Evolutionary conservation across 30 jellyfish, hydroid and myxozoan species (phyloP), one percentile per base, ranked within the genome.

Genomic region (Cassiopea xamachana): DNA sequence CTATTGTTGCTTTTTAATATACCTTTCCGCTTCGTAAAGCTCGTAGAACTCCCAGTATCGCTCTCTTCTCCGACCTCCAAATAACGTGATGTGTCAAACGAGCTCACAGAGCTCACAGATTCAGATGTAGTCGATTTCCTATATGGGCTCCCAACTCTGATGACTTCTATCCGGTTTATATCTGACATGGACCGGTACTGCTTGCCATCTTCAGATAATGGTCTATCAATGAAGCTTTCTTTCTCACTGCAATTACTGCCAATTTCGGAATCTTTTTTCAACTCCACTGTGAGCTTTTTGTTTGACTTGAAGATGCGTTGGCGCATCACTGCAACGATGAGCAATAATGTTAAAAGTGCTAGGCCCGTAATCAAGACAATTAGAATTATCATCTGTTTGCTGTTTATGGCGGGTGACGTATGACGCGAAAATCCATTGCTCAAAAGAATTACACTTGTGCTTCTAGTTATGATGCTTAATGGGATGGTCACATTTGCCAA

Each of bases 51-150:
- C 9, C 90, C 97, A 14, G 89, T 73, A 55, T 90, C 97, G 46
- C 97, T 90, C 84, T 90, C 97, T 7, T 83, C 97, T 7, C 87
- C 92, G 14, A 82, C 92, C 43, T 90, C 97, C 71, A 90, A 77
- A 61, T 90, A 90, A 10, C 97, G 17, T 12, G 97, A 90, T 7
- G 92, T 67, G 60, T 90, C 97, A 50, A 87, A 87, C 61, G 97
- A 82, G 73, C 80, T 82, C 44, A 81, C 83, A 18, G 97, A 90
- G 82, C 89, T 72, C 19, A 45, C 97, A 2, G 91, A 79, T 46
- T 82, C 90, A 46, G 92, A 79, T 39, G 92, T 81, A n/a, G 92
- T 70, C n/a, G 90, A 77, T 19, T 90, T 79, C 19, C 97, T 45
- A 55, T 6, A 90, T 5, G 91, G 89, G 69, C 87, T 90, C 46